phyloP scores from a whole-genome alignment of 2,888 invertebrate species.

The Flexamia atlantica region DNA sequence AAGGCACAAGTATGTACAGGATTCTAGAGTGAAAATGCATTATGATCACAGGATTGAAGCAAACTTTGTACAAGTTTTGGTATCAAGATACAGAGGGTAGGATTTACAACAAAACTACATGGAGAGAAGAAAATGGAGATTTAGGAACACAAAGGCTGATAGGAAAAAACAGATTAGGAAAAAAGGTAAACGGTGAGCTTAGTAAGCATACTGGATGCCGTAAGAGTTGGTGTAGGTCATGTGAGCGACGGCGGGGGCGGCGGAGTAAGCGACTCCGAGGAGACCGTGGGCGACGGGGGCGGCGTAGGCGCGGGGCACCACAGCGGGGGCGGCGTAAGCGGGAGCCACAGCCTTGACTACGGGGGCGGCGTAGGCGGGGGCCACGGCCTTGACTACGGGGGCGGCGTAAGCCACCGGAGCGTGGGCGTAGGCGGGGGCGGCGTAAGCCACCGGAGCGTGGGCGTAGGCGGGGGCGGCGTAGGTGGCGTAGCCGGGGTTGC shows the following conservation, averaged over 20 bases:
- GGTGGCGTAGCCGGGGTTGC: slow-evolving; percentile 78
- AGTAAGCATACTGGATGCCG: slow-evolving; percentile 58
- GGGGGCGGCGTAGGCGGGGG: slow-evolving; percentile 72
- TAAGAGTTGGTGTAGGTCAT: slow-evolving; percentile 56
- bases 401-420: slow-evolving; percentile 75
- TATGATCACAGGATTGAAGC: neutral
- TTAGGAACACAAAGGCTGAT: neutral
- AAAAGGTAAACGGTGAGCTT: neutral
- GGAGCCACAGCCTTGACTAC: slow-evolving; percentile 48
- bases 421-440: slow-evolving; percentile 76
- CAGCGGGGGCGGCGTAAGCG: slow-evolving; percentile 49
- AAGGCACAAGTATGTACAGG: neutral
- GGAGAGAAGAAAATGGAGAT: neutral
- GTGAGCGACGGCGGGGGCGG: slow-evolving; percentile 66
- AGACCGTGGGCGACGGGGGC: slow-evolving; percentile 61
- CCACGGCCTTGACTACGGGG: slow-evolving; percentile 32
- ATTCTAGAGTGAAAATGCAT: neutral
- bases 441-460: slow-evolving; percentile 74
- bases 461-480: slow-evolving; percentile 74
- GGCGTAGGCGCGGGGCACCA: slow-evolving; percentile 71
- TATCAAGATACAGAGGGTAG: neutral
- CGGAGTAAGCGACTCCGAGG: slow-evolving; percentile 67
- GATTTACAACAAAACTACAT: neutral
- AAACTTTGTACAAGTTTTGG: slow-evolving; percentile 13
- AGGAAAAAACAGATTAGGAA: neutral